Base-by-base conservation (phyloP, 2,888 invertebrate species). In the Drosophila helvetica region DNA sequence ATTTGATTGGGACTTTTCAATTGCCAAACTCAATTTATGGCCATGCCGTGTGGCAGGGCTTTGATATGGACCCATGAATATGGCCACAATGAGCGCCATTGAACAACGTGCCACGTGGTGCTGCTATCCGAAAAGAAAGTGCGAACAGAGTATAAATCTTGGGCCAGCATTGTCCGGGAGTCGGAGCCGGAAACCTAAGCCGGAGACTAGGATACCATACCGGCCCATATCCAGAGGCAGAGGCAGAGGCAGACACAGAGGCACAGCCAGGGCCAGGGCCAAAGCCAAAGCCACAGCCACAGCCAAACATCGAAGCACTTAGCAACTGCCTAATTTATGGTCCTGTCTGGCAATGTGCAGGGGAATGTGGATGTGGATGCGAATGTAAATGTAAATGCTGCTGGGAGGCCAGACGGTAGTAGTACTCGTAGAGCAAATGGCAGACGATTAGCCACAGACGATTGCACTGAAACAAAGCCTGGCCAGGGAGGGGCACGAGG, bases 361-460 rank as follows among this genome's bases (percentile, higher is more conserved):
- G 71, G 38, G 48, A 30, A 57, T 57, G 47, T n/a, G 18, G 30
- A 15, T 50, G 43, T 15, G 55, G 17, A 22, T n/a, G n/a, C n/a
- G n/a, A n/a, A n/a, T n/a, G n/a, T n/a, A n/a, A n/a, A n/a, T n/a
- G 48, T 42, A 30, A 55, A 17, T n/a, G n/a, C n/a, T 51, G 33
- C 42, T 52, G 52, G 42, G 27, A 38, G 65, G 56, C 64, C 71
- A 74, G 61, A 75, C 74, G 48, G 5, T 5, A 22, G 22, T 0
- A 22, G 22, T 48, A n/a, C 38, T 38, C 38, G n/a, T n/a, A 42
- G 63, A 72, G 78, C 78, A 83, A 88, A 86, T 80, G 77, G 73
- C 71, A 67, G 65, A 51, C 79, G 85, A 88, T 85, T 85, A 88
- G 81, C 68, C 81, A 86, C 89, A 86, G 89, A 80, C 88, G 74